phyloP scores from a whole-genome alignment of 2,888 invertebrate species.

The Hirudinaria manillensis region DNA sequence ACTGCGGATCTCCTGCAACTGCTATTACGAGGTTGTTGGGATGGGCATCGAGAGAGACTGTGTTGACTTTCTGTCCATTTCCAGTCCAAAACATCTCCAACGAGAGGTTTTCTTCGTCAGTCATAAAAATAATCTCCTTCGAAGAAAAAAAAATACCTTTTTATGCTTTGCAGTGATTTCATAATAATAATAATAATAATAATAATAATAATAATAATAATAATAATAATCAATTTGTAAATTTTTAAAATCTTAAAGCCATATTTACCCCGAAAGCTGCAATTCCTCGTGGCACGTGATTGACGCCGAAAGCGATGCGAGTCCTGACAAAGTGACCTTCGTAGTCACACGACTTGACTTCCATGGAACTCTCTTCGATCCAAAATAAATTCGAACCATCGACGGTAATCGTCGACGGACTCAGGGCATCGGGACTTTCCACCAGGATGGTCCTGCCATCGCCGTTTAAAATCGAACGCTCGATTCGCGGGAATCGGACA shows the following conservation, averaged over 20 bases:
- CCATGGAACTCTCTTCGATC: not conserved
- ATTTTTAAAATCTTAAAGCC: too few relatives aligned
- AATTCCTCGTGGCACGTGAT: not conserved
- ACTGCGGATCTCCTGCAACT: not conserved
- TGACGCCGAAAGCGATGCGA: not conserved
- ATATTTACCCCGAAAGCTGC: not conserved
- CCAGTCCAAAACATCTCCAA: not conserved
- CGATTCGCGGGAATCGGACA: not conserved
- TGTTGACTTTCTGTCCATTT: not conserved
- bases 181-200: too few relatives aligned
- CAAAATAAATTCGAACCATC: not conserved
- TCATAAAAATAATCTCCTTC: not conserved
- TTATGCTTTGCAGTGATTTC: too few relatives aligned
- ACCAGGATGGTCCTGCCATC: not conserved
- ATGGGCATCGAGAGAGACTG: not conserved
- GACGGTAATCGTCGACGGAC: not conserved
- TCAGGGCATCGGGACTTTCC: not conserved
- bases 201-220: too few relatives aligned
- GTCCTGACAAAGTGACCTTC: not conserved
- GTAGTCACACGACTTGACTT: not conserved
- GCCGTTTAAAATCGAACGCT: constrained; percentile 10
- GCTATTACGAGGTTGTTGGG: not conserved
- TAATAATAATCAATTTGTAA: too few relatives aligned
- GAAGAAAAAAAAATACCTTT: not conserved
- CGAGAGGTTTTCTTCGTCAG: not conserved